Evolutionary conservation across 2,888 invertebrate species (phyloP).

Genomic region (Sturmia bella): DNA sequence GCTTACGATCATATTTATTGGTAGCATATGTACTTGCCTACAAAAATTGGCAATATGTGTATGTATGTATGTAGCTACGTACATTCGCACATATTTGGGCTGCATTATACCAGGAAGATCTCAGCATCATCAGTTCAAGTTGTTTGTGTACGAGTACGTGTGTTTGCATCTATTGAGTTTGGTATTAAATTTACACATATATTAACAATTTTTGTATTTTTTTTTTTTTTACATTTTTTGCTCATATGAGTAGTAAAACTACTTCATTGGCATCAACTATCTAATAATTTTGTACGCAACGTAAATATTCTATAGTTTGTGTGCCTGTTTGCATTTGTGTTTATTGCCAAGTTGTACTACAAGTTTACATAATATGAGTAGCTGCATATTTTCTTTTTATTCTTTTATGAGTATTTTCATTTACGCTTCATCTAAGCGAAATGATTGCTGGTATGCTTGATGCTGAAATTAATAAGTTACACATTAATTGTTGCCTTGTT

Average conservation of each 20-base stretch:
- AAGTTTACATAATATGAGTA: constrained; percentile 61
- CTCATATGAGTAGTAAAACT: constrained; percentile 53
- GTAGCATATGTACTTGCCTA: background rate
- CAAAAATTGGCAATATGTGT: constrained; percentile 3
- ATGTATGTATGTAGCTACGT: background rate
- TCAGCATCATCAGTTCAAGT: constrained; percentile 43
- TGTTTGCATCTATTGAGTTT: constrained; percentile 32
- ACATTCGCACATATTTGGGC: background rate
- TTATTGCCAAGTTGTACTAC: constrained; percentile 64
- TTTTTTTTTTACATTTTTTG: constrained; percentile 12
- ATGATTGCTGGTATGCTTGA: constrained; percentile 24
- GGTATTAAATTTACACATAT: background rate
- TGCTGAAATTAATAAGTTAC: constrained; percentile 43
- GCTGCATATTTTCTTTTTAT: constrained; percentile 14
- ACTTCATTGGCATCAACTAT: constrained; percentile 62
- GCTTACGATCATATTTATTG: constrained; percentile 45
- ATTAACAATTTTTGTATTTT: constrained; percentile 2
- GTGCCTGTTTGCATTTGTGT: constrained; percentile 20
- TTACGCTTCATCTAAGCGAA: constrained; percentile 32
- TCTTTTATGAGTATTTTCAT: constrained; percentile 15
- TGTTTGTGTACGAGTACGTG: constrained; percentile 9
- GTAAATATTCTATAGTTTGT: constrained; percentile 48
- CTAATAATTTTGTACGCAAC: constrained; percentile 47
- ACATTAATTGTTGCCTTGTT: constrained; percentile 8
- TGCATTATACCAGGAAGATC: constrained; percentile 57